These are phyloP conservation scores for Cephalotes varians DNA, from an alignment of 2,888 invertebrate species.

Conservation along the genomic window DNA sequence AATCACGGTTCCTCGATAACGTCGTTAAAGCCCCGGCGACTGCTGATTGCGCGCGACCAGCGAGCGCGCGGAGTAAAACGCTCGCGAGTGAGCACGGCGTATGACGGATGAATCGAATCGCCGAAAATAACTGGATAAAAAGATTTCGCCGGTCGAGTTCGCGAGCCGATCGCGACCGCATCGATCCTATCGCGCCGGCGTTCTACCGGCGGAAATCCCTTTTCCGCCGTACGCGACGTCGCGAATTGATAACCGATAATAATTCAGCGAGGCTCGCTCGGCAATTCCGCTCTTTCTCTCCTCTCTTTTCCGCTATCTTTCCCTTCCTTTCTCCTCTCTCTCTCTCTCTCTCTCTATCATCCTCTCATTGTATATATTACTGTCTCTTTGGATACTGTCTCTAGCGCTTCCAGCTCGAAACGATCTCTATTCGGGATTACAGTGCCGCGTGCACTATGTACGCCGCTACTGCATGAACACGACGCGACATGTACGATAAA, in stretches of 20 bases:
- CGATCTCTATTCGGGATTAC: conserved; percentile 40
- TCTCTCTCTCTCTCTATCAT: neutral
- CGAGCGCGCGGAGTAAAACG: conserved; percentile 25
- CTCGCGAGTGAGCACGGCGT: conserved; percentile 41
- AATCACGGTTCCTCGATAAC: conserved; percentile 75
- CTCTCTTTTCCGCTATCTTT: neutral
- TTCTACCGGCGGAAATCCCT: conserved; percentile 54
- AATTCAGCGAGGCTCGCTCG: conserved; percentile 51
- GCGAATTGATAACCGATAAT: conserved; percentile 64
- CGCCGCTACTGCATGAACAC: conserved; percentile 32
- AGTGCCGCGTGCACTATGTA: conserved; percentile 16
- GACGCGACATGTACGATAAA: conserved; percentile 37
- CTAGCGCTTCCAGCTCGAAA: conserved; percentile 33
- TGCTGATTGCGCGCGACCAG: conserved; percentile 71
- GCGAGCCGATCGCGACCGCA: conserved; percentile 27
- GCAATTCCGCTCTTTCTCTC: conserved; percentile 11
- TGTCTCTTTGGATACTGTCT: conserved; percentile 17
- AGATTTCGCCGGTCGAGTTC: conserved; percentile 57
- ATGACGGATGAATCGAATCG: conserved; percentile 71
- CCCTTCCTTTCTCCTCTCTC: neutral
- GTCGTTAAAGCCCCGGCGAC: conserved; percentile 68
- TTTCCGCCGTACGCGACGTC: conserved; percentile 56
- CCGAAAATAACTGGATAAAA: conserved; percentile 73
- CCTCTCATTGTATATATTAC: neutral
- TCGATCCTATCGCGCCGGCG: conserved; percentile 38